Percentiles rank a stretch among this genome's conserved stretches.
These are phyloP conservation scores for Phalacrocorax aristotelis DNA, from an alignment of 2,113 vertebrate genomes.

Conservation along the genomic window DNA sequence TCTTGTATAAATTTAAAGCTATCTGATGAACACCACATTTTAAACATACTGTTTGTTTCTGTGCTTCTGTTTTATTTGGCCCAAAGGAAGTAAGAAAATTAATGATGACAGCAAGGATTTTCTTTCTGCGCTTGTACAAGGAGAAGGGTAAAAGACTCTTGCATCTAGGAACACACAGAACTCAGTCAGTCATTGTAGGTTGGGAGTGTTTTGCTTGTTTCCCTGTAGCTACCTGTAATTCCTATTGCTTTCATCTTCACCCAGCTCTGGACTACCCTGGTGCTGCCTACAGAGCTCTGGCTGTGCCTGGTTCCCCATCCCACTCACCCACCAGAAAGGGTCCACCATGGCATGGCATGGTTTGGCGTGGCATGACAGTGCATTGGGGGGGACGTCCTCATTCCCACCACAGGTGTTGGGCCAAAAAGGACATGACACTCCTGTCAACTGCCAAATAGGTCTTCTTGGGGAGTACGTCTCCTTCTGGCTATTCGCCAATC, in stretches of 20 bases:
- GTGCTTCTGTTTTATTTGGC: not conserved
- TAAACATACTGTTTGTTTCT: not conserved
- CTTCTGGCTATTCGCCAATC: not conserved
- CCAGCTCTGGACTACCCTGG: not conserved
- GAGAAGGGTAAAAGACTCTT: not conserved
- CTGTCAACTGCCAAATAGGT: not conserved
- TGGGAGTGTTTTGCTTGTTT: not conserved
- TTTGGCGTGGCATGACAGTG: not conserved
- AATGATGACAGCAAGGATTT: not conserved
- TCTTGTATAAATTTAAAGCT: not conserved
- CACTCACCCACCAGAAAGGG: fast-evolving
- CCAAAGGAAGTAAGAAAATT: not conserved
- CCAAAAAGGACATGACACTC: not conserved
- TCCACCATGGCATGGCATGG: not conserved
- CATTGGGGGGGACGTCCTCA: fast-evolving
- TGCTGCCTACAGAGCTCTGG: not conserved
- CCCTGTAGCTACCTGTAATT: not conserved
- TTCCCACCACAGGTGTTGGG: not conserved
- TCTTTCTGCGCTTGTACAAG: not conserved
- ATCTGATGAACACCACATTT: not conserved
- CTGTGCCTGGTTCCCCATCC: not conserved
- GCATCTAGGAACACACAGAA: not conserved
- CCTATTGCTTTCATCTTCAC: not conserved
- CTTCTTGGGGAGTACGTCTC: not conserved
- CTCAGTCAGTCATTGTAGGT: not conserved